Evolutionary conservation across 2,888 invertebrate genomes (phyloP).

Genomic region (Pardosa pseudoannulata): DNA sequence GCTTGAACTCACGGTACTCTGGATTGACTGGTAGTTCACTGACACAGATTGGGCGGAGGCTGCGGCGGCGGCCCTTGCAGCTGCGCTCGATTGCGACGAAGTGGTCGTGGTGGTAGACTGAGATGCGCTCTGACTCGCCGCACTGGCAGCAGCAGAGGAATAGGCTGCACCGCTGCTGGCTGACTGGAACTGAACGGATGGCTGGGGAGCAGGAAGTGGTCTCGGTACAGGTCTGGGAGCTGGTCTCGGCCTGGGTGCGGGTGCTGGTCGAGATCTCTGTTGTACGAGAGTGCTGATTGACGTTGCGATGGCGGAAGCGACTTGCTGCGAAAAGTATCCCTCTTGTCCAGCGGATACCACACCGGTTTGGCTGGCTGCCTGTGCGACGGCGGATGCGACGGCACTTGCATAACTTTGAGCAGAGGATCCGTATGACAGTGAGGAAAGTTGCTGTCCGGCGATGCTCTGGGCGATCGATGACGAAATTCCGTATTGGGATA

Average conservation of each 20-base stretch:
- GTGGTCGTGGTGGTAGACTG: background rate
- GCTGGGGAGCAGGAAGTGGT: background rate
- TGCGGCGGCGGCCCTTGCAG: too few species aligned
- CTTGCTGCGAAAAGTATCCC: background rate
- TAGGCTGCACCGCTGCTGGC: background rate
- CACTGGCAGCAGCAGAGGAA: background rate
- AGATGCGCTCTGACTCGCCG: background rate
- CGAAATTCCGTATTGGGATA: conserved; percentile 1
- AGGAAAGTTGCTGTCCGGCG: background rate
- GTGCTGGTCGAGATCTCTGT: background rate
- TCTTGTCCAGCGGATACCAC: conserved; percentile 6
- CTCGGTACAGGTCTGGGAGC: background rate
- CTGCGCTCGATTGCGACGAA: background rate
- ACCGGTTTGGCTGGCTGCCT: background rate
- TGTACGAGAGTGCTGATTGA: background rate
- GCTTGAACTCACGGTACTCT: background rate
- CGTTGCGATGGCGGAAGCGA: background rate
- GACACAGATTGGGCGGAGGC: background rate
- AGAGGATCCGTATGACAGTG: background rate
- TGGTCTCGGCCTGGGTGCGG: conserved; percentile 13
- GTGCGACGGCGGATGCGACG: background rate
- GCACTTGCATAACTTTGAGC: background rate
- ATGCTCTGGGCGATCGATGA: background rate
- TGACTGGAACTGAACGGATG: background rate
- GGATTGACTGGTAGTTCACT: conserved; percentile 17